Base-by-base conservation (phyloP, 2,113 vertebrate genomes). In the Strix aluco region DNA sequence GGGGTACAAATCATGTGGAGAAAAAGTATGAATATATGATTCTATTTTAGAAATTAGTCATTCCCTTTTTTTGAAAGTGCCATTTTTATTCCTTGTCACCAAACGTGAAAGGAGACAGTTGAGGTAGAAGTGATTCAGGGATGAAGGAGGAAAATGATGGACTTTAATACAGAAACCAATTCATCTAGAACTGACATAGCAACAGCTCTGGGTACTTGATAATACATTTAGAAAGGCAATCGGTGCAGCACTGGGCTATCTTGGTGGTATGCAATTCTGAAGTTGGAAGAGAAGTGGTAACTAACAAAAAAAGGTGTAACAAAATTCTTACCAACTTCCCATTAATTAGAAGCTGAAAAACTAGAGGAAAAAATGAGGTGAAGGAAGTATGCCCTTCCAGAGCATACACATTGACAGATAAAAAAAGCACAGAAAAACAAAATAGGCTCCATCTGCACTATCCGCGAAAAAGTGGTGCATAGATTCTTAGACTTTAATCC, bases 71-170 rank as follows among this genome's bases (percentile, higher is more conserved):
- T 63, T 55, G 14, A 47, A 89, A 92, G 27, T 75, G 54, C 9
- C 77, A 66, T 89, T 95, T 94, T 94, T 81, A 95, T 89, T 92
- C 78, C 86, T 87, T 93, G 65, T 75, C 86, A 85, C 49, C 57
- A 78, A 72, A 91, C 1, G 0, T 80, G 77, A 87, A 88, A 81
- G 86, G 71, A 90, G 73, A 69, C 73, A 89, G 73, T 19, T 3
- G 30, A 94, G 77, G 54, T 21, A 72, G 61, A 92, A 87, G 65
- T 55, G 86, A 86, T 94, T 96, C 79, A 89, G 81, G 58, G 57
- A 75, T 49, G 70, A 72, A 92, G 57, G 61, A 92, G 44, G n/a
- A 94, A 94, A 97, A 82, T 62, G 0, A 92, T 87, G 84, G 88
- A 79, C 73, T 94, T 92, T 32, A 52, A 40, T 70, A 75, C 20